A percentile compares a stretch with the other conserved stretches of the same genome.
phyloP scores from a whole-genome alignment of 2,797 vertebrate genomes.

The Chromobotia macracanthus region DNA sequence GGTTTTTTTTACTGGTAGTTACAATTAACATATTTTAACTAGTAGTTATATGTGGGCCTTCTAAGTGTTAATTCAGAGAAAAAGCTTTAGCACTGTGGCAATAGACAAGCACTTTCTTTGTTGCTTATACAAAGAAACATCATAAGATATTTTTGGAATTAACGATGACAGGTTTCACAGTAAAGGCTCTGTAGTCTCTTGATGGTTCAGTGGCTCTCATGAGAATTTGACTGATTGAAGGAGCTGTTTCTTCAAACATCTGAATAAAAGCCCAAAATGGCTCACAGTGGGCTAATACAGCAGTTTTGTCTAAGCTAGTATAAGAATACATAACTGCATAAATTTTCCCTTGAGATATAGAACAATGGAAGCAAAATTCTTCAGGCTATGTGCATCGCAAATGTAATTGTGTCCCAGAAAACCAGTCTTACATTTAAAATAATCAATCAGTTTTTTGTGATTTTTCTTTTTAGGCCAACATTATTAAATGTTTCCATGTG shows the following conservation, averaged over 20 bases:
- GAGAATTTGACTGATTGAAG: slow-evolving; percentile 17
- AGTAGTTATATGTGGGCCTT: not conserved
- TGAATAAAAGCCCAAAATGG: not conserved
- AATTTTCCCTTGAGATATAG: slow-evolving; percentile 19
- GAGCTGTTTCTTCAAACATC: slow-evolving; percentile 19
- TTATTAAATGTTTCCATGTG: no score
- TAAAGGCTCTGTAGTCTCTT: not conserved
- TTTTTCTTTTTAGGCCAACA: no score
- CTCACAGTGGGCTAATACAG: not conserved
- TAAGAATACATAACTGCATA: slow-evolving; percentile 5
- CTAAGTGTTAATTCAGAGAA: not conserved
- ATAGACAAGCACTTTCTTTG: not conserved
- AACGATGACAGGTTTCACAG: slow-evolving; percentile 37
- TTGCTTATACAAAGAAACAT: not conserved
- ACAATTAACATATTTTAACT: not conserved
- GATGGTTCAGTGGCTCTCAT: slow-evolving; percentile 1
- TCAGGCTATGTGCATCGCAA: not conserved
- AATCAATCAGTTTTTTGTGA: no score
- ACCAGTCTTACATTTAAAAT: not conserved
- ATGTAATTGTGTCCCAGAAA: not conserved
- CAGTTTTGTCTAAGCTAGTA: slow-evolving; percentile 18
- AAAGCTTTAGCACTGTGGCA: not conserved
- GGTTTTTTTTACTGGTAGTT: no score
- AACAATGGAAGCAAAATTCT: slow-evolving; percentile 22
- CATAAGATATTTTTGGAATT: slow-evolving; percentile 38